phyloP scores from a whole-genome alignment of 2,888 invertebrate genomes.

The Zootermopsis nevadensis region DNA sequence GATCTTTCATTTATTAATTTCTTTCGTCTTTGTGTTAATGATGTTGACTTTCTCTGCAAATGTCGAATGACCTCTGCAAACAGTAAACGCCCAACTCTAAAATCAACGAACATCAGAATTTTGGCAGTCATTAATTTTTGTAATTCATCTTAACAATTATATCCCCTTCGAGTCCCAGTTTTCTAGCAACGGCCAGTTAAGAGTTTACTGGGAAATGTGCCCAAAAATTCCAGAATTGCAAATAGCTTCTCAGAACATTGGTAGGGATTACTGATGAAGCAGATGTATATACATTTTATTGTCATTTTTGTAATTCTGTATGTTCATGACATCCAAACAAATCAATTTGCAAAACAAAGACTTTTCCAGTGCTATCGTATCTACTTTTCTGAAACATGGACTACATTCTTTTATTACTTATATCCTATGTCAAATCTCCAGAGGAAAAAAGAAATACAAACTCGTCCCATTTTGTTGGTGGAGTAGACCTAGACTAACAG shows the following conservation, averaged over 20 bases:
- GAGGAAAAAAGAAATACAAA: constrained; percentile 36
- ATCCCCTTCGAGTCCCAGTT: background rate
- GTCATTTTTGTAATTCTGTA: constrained; percentile 27
- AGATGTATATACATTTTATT: background rate
- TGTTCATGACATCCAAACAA: constrained; percentile 30
- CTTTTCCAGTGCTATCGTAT: constrained; percentile 40
- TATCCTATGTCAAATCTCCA: constrained; percentile 43
- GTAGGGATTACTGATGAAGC: background rate
- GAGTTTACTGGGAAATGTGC: constrained; percentile 29
- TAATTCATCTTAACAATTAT: background rate
- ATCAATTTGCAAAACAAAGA: constrained; percentile 28
- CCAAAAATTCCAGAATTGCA: constrained; percentile 23
- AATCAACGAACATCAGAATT: background rate
- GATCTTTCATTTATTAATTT: background rate
- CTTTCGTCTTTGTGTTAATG: background rate
- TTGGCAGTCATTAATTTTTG: background rate
- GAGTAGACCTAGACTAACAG: constrained; percentile 50
- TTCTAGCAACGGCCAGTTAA: constrained; percentile 31
- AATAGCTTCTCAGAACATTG: background rate
- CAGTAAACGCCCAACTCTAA: background rate
- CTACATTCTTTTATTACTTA: constrained; percentile 45
- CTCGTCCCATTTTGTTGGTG: constrained; percentile 50
- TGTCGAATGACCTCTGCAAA: background rate
- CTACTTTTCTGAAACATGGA: constrained; percentile 45
- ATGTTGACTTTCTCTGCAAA: background rate